phyloP scores from a whole-genome alignment of 2,888 invertebrate species.

The Drosophila parthenogenetica region DNA sequence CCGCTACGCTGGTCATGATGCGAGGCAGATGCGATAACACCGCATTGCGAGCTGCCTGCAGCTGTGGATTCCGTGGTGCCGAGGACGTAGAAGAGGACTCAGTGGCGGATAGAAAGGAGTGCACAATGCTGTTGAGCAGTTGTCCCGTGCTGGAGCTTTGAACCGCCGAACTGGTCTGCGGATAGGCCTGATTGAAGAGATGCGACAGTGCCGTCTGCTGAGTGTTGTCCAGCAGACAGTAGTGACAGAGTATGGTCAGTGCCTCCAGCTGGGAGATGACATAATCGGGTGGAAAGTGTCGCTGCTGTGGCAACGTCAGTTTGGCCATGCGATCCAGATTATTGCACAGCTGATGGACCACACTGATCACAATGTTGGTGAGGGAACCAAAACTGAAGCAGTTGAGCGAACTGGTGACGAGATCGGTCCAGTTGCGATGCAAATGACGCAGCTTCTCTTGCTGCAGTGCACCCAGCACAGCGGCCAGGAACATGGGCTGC shows the following conservation, averaged over 20 bases:
- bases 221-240: conserved; percentile 89
- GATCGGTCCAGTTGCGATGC: conserved; percentile 93
- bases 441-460: conserved; percentile 89
- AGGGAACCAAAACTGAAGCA: conserved; percentile 90
- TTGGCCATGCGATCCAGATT: conserved; percentile 90
- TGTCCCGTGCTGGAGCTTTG: conserved; percentile 89
- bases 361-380: conserved; percentile 91
- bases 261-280: conserved; percentile 91
- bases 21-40: conserved; percentile 92
- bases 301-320: conserved; percentile 77
- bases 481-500: conserved; percentile 93
- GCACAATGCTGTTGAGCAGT: conserved; percentile 92
- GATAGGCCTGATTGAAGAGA: conserved; percentile 87
- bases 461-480: conserved; percentile 91
- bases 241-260: conserved; percentile 91
- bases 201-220: conserved; percentile 87
- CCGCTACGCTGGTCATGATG: conserved; percentile 91
- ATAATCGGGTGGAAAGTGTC: conserved; percentile 89
- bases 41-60: conserved; percentile 88
- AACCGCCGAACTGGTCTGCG: conserved; percentile 86
- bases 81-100: conserved; percentile 70
- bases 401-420: conserved; percentile 92
- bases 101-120: conserved; percentile 89
- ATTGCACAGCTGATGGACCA: conserved; percentile 89
- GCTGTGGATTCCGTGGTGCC: conserved; percentile 82